Evolutionary conservation across 2,113 vertebrate species (phyloP).

Genomic region (Mobula hypostoma): DNA sequence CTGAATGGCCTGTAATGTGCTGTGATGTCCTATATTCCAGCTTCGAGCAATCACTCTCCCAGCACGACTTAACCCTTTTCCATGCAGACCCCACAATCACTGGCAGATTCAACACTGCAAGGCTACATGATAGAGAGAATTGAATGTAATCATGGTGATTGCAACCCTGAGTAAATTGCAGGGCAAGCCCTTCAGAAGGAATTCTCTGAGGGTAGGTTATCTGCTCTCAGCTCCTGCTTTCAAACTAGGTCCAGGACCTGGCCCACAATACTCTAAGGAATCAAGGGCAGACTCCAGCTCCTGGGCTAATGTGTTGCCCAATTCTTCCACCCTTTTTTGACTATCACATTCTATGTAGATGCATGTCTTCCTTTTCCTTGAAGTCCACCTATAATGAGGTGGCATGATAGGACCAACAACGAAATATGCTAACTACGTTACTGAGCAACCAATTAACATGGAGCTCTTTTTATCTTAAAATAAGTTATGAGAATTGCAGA

Average conservation of each 20-base stretch:
- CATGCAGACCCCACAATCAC: not conserved
- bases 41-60: not conserved
- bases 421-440: not conserved
- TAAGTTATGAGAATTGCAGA: not conserved
- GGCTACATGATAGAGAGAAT: not conserved
- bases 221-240: not conserved
- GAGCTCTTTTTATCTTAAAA: not conserved
- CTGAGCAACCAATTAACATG: not conserved
- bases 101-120: not conserved
- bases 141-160: not conserved
- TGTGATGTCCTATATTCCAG: too few relatives aligned
- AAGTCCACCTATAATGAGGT: not conserved
- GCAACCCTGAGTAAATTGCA: not conserved
- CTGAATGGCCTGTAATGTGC: too few relatives aligned
- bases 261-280: not conserved
- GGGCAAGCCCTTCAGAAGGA: not conserved
- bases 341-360: too few relatives aligned
- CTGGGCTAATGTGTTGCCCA: not conserved
- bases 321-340: not conserved
- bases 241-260: not conserved
- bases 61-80: not conserved
- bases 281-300: not conserved
- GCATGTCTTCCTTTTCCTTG: too few relatives aligned
- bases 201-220: too few relatives aligned
- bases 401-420: not conserved